Evolutionary conservation across 2,797 vertebrate genomes (phyloP), one percentile per base, ranked within the genome.

Genomic region (Sebastiscus albofasciatus): DNA sequence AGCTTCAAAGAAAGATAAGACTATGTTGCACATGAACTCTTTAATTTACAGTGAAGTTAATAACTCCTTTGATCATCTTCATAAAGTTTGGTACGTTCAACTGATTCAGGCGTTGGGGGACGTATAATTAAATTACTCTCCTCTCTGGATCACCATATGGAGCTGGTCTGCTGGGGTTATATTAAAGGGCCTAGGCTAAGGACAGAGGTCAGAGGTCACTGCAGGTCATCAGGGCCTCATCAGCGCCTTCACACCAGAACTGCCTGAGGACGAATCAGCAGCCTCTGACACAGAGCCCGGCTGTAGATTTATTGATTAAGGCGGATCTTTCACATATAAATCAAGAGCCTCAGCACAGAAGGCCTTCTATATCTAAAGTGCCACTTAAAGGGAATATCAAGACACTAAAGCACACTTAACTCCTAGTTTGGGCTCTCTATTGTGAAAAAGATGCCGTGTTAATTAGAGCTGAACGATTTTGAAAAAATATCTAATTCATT

Each of bases 191-290:
- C 67, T 3, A 2, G 26, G 42, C 60, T 75, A 8, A 77, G 78
- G 34, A 69, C 68, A 82, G 24, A 67, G 72, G 88, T 91, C 89
- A 86, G 69, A 81, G 82, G 87, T 90, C 67, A 68, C 49, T 42
- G 27, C 0, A 18, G 75, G 86, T 85, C 85, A 73, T 66, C 26
- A 42, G 68, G 31, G 69, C 60, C 66, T 58, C 52, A 33, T 79
- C 39, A 72, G 65, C 16, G 16, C 80, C 77, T 52, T 84, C 36
- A 58, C 72, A 73, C 31, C 62, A 68, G 64, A 79, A 80, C 55
- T n/a, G 72, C 67, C 72, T 56, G 67, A 82, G 81, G 82, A 80
- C 7, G 22, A 69, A 59, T 65, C 54, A 26, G 55, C 70, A 59
- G 64, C 54, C 14, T 74, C 20, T 18, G 49, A 73, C 67, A 26